Conservation (phyloP, 2,113 vertebrate species). For the Cheirogaleus medius region DNA sequence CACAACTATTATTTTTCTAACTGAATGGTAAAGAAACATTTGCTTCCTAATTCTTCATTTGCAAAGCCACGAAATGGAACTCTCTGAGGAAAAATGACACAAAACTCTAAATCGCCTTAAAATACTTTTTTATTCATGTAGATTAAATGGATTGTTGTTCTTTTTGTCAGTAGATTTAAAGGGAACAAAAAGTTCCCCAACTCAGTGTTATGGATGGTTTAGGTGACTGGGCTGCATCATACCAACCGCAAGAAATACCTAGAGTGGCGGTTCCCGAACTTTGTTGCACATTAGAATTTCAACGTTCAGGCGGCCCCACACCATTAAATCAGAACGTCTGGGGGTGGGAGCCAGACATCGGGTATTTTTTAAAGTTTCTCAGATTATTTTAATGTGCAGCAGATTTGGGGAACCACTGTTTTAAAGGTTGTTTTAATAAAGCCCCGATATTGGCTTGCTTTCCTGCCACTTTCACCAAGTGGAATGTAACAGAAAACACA, state of each 20-base stretch:
- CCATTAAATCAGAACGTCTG: neutral
- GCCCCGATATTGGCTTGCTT: neutral
- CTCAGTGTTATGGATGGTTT: neutral
- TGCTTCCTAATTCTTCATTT: neutral
- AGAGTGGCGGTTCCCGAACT: neutral
- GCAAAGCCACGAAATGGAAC: neutral
- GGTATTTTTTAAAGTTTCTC: neutral
- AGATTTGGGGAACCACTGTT: neutral
- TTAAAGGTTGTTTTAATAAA: neutral
- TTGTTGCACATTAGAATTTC: neutral
- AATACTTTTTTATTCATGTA: neutral
- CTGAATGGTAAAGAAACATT: neutral
- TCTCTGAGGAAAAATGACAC: neutral
- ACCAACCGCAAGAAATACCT: neutral
- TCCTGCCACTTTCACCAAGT: neutral
- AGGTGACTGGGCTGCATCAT: neutral
- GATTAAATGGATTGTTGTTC: neutral
- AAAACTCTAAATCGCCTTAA: neutral
- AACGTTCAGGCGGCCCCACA: accelerated
- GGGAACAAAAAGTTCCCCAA: neutral
- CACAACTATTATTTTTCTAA: neutral
- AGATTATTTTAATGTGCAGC: neutral
- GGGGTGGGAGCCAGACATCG: neutral
- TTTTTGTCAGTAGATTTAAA: neutral
- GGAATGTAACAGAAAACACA: neutral